Base-by-base conservation (phyloP, 2,113 vertebrate genomes). In the Chloropsis cyanopogon region DNA sequence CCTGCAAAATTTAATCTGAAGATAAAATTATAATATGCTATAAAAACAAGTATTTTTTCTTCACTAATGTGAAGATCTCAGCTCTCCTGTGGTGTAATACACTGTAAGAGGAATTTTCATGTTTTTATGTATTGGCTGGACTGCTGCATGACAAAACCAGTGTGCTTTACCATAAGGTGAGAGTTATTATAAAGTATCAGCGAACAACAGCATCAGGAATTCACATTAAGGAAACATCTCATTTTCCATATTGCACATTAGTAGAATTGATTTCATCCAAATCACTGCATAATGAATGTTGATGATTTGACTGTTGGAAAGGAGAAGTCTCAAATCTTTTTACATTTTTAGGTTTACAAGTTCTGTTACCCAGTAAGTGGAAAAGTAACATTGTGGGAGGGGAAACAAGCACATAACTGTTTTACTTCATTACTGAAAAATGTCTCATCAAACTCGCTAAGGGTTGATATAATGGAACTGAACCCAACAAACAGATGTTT, bases 261-360 rank as follows among this genome's bases (percentile, higher is more conserved):
- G 50, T 2, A 22, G 50, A 69, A 86, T 2, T 56, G 4, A 35
- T 26, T 73, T 66, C 4, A 66, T 15, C 17, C 26, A 82, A 77
- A 76, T 28, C 52, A 25, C 46, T 68, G 0, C 4, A 37, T 8
- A 84, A 68, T 6, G 10, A 26, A 46, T 19, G 37, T 3, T 61
- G 35, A n/a, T 41, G 7, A 49, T 8, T 11, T 42, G 8, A 60
- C 6, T 2, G 2, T 3, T 57, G 2, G 2, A 9, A 77, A 69
- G 28, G 39, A 21, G 11, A 68, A 15, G 13, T 57, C 66, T 87
- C 10, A 3, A 47, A 64, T 24, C 14, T 92, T 84, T 44, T 31
- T 12, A 14, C 5, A 4, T 23, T 66, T 70, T 37, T 11, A 71
- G 18, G 19, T 53, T 44, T 6, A 37, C 4, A 42, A 80, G 46